Percentiles rank a stretch among this genome's conserved stretches.
phyloP scores from a whole-genome alignment of 2,888 invertebrate genomes.

The Clostera curtula region DNA sequence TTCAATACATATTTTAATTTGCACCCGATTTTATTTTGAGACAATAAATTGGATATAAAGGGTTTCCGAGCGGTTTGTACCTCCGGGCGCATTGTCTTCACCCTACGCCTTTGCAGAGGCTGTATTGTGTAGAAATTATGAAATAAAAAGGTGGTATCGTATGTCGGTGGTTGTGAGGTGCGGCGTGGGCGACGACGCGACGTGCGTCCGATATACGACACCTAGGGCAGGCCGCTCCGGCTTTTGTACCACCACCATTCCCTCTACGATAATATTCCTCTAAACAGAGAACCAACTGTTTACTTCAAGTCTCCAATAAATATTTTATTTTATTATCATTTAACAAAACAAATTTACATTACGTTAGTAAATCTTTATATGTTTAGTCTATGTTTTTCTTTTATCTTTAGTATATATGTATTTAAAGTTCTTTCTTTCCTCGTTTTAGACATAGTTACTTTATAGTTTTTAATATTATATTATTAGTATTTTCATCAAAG shows the following conservation, averaged over 20 bases:
- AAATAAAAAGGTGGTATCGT: slow-evolving; percentile 72
- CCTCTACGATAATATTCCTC: too few species aligned
- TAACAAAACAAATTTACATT: too few species aligned
- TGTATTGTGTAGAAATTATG: slow-evolving; percentile 68
- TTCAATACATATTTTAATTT: slow-evolving; percentile 67
- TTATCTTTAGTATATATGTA: too few species aligned
- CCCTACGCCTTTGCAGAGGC: slow-evolving; percentile 65
- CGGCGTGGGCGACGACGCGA: slow-evolving; percentile 36
- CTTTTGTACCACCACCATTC: slow-evolving; percentile 45
- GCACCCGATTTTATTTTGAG: slow-evolving; percentile 74
- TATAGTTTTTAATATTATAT: too few species aligned
- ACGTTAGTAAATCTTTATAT: too few species aligned
- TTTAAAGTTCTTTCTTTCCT: too few species aligned
- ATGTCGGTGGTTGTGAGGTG: slow-evolving; percentile 56
- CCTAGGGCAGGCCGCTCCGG: slow-evolving; percentile 33
- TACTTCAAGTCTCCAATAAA: too few species aligned
- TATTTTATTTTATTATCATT: too few species aligned
- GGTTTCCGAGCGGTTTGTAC: slow-evolving; percentile 66
- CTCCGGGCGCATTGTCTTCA: slow-evolving; percentile 74
- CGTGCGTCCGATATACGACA: slow-evolving; percentile 49
- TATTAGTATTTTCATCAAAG: too few species aligned
- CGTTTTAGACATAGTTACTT: too few species aligned
- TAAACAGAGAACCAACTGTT: too few species aligned
- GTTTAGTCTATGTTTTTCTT: too few species aligned
- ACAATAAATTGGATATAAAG: slow-evolving; percentile 71